Percentiles rank a stretch among this genome's conserved stretches.
phyloP scores from a whole-genome alignment of 2,888 invertebrate genomes.

The Bellardia bayeri region DNA sequence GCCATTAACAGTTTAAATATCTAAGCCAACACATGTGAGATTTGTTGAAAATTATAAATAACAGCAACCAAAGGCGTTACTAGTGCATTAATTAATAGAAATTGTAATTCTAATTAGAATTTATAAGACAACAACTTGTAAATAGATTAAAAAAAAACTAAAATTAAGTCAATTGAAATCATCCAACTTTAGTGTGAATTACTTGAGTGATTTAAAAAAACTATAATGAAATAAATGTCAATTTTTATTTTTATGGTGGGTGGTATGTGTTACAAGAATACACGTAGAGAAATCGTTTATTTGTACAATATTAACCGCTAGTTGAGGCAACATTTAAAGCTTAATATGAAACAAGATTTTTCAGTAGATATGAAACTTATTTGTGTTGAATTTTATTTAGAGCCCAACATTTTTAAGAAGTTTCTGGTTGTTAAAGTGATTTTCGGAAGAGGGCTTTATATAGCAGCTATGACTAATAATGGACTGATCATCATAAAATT shows the following conservation, averaged over 20 bases:
- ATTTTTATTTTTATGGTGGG: conserved; percentile 16
- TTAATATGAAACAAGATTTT: too few species aligned
- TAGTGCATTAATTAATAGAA: background rate
- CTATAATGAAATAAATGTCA: background rate
- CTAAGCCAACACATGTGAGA: background rate
- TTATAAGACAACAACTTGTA: background rate
- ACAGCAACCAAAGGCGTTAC: background rate
- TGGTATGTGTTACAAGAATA: background rate
- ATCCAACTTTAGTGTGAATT: conserved; percentile 62
- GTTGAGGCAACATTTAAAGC: too few species aligned
- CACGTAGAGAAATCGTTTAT: background rate
- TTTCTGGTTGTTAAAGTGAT: too few species aligned
- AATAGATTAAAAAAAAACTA: background rate
- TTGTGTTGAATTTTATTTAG: too few species aligned
- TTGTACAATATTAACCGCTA: too few species aligned
- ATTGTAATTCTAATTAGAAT: background rate
- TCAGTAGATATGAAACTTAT: too few species aligned
- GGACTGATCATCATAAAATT: too few species aligned
- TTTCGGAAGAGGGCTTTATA: too few species aligned
- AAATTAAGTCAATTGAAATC: conserved; percentile 61
- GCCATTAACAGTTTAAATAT: too few species aligned
- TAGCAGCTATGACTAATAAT: too few species aligned
- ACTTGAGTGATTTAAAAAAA: background rate
- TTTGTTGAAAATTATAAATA: background rate
- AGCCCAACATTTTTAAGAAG: too few species aligned